A percentile compares a stretch with the other conserved stretches of the same genome.
Evolutionary conservation across 2,797 vertebrate species (phyloP).

Genomic region (Chelidonichthys spinosus): DNA sequence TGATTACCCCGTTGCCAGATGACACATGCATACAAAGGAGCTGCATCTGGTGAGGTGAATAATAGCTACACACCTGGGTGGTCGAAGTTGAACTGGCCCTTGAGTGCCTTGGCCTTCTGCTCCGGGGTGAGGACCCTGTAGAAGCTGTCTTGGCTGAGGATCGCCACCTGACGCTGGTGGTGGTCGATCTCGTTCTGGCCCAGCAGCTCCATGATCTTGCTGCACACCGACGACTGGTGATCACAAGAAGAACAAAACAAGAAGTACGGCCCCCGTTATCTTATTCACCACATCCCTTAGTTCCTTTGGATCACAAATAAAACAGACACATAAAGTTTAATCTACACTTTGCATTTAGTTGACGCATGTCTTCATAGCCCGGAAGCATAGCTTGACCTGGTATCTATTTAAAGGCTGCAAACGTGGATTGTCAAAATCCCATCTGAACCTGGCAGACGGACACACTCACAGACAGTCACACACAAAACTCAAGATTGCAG

Average conservation of each 20-base stretch:
- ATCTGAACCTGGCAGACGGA: conserved; percentile 13
- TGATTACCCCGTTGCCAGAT: not conserved
- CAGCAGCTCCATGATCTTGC: conserved; percentile 94
- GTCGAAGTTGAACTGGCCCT: conserved; percentile 97
- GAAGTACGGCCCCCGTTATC: not conserved
- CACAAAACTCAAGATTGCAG: conserved; percentile 11
- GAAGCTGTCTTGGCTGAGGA: conserved; percentile 98
- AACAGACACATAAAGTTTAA: not conserved
- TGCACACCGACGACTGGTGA: conserved; percentile 91
- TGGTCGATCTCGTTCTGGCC: conserved; percentile 95
- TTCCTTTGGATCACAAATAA: not conserved
- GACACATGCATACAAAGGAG: not conserved
- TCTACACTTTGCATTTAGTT: not conserved
- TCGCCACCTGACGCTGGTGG: conserved; percentile 93
- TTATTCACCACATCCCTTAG: not conserved
- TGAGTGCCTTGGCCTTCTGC: conserved; percentile 93
- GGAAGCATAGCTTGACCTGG: not conserved
- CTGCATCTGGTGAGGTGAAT: not conserved
- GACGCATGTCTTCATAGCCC: not conserved
- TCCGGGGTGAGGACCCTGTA: conserved; percentile 92
- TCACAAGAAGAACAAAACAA: not conserved
- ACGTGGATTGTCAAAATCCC: not conserved
- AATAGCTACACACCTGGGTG: conserved; percentile 88
- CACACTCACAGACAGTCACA: not conserved
- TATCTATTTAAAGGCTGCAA: not conserved